Evolutionary conservation across 2,888 invertebrate species (phyloP).

Genomic region (Sepioteuthis lessoniana): DNA sequence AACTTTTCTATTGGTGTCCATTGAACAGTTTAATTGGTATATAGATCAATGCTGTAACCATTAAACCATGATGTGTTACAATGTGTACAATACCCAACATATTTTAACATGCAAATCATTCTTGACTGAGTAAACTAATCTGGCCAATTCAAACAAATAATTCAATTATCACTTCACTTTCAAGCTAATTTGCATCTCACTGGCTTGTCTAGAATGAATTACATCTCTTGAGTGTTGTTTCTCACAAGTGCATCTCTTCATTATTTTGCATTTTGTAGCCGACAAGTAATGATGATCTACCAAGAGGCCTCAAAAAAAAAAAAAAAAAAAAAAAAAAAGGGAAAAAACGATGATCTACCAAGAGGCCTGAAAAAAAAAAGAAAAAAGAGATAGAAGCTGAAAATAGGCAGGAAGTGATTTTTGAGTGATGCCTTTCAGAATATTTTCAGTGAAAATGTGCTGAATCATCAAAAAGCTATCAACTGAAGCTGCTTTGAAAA

Average conservation of each 20-base stretch:
- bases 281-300: not conserved
- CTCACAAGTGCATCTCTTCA: not conserved
- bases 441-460: not conserved
- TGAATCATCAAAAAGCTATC: no score
- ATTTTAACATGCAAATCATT: conserved; percentile 14
- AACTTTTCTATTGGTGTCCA: no score
- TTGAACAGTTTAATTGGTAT: not conserved
- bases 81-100: not conserved
- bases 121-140: not conserved
- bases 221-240: conserved; percentile 9
- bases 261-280: not conserved
- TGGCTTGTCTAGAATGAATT: not conserved
- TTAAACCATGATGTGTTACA: not conserved
- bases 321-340: not conserved
- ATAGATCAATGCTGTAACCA: not conserved
- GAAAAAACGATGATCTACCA: not conserved
- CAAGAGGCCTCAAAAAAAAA: not conserved
- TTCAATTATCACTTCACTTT: conserved; percentile 9
- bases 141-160: conserved; percentile 4
- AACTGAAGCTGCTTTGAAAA: no score
- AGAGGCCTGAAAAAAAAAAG: not conserved
- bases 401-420: not conserved
- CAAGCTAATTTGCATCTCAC: conserved; percentile 1
- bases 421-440: not conserved
- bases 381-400: no score